Conservation (phyloP, 2,888 invertebrate species). For the Tiliacea aurago region DNA sequence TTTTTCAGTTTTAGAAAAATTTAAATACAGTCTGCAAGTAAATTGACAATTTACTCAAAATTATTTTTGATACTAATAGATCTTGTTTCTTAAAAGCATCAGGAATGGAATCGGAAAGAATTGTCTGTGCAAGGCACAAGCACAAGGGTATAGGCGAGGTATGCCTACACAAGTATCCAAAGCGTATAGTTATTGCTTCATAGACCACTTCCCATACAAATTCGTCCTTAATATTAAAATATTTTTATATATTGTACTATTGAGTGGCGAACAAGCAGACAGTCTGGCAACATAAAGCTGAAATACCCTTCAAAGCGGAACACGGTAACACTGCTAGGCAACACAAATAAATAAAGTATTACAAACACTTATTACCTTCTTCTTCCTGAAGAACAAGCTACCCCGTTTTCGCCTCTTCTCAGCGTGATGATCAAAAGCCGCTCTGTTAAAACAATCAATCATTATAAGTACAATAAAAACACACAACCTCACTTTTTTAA, state of each 20-base stretch:
- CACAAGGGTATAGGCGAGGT: too few species aligned
- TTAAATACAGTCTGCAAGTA: too few species aligned
- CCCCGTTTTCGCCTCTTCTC: slow-evolving; percentile 97
- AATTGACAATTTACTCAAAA: too few species aligned
- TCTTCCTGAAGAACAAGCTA: slow-evolving; percentile 97
- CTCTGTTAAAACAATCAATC: slow-evolving; percentile 79
- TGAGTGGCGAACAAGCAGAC: background rate
- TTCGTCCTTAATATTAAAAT: too few species aligned
- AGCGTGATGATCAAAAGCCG: slow-evolving; percentile 93
- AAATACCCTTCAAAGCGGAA: background rate
- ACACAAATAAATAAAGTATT: slow-evolving; percentile 24
- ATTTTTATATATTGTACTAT: background rate
- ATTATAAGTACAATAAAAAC: background rate
- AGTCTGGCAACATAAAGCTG: slow-evolving; percentile 27
- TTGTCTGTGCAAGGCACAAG: too few species aligned
- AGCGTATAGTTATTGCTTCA: too few species aligned
- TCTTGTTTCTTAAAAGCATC: too few species aligned
- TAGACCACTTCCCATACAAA: too few species aligned
- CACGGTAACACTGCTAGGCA: slow-evolving; percentile 11
- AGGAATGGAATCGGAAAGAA: too few species aligned
- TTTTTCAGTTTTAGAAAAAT: too few species aligned
- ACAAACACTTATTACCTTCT: slow-evolving; percentile 91
- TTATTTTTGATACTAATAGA: too few species aligned
- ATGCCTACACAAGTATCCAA: too few species aligned
- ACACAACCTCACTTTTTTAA: background rate